Percentiles rank a stretch among this genome's conserved stretches.
phyloP scores from a whole-genome alignment of 1,140 invertebrate species.

The Helicoverpa armigera region DNA sequence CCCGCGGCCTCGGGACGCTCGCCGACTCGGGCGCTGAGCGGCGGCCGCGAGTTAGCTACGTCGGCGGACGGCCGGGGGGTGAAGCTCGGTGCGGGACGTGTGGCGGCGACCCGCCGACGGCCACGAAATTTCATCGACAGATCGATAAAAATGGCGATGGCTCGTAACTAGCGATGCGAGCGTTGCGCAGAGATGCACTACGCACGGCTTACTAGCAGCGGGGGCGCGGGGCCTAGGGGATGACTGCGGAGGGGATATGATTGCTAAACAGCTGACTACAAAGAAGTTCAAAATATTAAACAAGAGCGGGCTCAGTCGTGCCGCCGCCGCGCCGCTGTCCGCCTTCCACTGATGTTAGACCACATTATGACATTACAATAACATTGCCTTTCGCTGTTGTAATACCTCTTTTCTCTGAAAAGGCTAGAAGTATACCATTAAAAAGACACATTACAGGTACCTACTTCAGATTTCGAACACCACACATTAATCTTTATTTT shows the following conservation, averaged over 20 bases:
- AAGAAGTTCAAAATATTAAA: conserved; percentile 58
- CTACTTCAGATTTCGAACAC: no score
- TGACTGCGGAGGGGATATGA: conserved; percentile 64
- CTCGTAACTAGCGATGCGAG: conserved; percentile 47
- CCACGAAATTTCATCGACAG: conserved; percentile 47
- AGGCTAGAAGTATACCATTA: no score
- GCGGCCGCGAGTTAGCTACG: conserved; percentile 17
- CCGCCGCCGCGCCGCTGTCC: conserved; percentile 47
- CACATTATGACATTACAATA: not conserved
- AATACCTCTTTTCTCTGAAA: no score
- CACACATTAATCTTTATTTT: no score
- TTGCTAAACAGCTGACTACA: conserved; percentile 82
- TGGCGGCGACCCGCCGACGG: conserved; percentile 24
- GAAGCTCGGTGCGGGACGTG: not conserved
- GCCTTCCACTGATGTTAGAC: not conserved
- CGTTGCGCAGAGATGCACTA: conserved; percentile 55
- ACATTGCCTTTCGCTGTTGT: no score
- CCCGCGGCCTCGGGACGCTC: conserved; percentile 42
- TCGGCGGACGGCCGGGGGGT: conserved; percentile 1
- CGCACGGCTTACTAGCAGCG: conserved; percentile 54
- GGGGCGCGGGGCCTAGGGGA: conserved; percentile 54
- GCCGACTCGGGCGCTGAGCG: conserved; percentile 18
- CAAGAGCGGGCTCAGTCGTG: conserved; percentile 41
- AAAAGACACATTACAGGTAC: no score
- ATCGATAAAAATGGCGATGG: conserved; percentile 59